A percentile compares a stretch with the other conserved stretches of the same genome.
phyloP scores from a whole-genome alignment of 2,797 vertebrate species.

The Sebastes umbrosus region DNA sequence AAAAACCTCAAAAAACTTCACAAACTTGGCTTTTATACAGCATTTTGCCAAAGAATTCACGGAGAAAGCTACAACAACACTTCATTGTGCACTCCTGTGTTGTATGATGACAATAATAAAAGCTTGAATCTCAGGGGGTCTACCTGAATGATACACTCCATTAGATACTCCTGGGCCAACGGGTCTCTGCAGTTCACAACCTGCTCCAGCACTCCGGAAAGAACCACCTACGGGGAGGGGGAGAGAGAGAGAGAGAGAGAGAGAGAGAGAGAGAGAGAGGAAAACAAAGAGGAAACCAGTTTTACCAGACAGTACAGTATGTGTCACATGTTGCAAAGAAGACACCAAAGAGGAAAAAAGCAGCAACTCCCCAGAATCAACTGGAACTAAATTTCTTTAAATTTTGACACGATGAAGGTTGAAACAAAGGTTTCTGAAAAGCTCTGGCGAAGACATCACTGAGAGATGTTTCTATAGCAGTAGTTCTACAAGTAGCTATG shows the following conservation, averaged over 20 bases:
- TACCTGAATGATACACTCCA: slow-evolving; percentile 99
- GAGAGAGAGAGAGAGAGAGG: neutral
- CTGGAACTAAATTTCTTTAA: neutral
- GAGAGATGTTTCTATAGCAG: neutral
- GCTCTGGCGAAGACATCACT: too few relatives aligned
- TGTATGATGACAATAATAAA: neutral
- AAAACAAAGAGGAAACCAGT: neutral
- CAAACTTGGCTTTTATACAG: too few relatives aligned
- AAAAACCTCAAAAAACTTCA: too few relatives aligned
- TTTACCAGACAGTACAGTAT: neutral
- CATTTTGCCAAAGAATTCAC: too few relatives aligned
- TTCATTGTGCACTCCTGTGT: neutral
- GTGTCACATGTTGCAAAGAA: neutral
- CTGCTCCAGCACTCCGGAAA: slow-evolving; percentile 95
- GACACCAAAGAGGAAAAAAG: neutral
- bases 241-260: too few relatives aligned
- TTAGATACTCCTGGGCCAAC: slow-evolving; percentile 97
- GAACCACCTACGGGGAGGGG: slow-evolving; percentile 85
- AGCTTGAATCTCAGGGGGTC: neutral
- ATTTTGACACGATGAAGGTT: neutral
- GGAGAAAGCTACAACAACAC: too few relatives aligned
- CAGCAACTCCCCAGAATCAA: neutral
- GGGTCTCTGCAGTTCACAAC: slow-evolving; percentile 98
- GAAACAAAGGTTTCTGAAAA: neutral
- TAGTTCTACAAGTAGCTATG: neutral